phyloP scores from a whole-genome alignment of 2,113 vertebrate genomes.

The Pterocles orientalis region DNA sequence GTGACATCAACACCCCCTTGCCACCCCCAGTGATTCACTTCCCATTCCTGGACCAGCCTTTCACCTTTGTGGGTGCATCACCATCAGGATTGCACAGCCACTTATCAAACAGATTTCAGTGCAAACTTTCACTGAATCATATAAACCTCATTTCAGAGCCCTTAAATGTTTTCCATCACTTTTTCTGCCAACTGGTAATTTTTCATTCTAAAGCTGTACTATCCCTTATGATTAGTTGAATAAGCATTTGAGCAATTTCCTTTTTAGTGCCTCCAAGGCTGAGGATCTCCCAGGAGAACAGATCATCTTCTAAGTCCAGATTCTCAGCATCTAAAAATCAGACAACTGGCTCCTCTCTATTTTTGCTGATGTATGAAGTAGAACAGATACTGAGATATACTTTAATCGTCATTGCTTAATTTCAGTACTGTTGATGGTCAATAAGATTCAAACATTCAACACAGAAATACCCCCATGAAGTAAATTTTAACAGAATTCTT shows the following conservation, averaged over 20 bases:
- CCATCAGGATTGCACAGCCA: not conserved
- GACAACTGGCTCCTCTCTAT: not conserved
- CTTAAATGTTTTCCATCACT: not conserved
- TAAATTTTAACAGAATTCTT: not conserved
- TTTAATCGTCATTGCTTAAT: not conserved
- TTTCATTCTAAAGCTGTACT: constrained; percentile 1
- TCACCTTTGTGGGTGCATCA: not conserved
- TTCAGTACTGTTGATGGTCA: not conserved
- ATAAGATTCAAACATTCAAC: not conserved
- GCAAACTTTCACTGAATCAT: constrained; percentile 3
- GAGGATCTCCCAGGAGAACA: constrained; percentile 19
- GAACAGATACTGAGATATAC: not conserved
- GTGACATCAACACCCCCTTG: not conserved
- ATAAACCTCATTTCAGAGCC: not conserved
- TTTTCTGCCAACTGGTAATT: not conserved
- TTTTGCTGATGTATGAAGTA: not conserved
- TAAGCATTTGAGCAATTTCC: constrained; percentile 7
- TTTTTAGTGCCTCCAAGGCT: constrained; percentile 14
- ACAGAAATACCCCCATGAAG: not conserved
- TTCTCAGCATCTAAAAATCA: not conserved
- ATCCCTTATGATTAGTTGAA: not conserved
- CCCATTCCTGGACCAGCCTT: not conserved
- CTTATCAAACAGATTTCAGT: not conserved
- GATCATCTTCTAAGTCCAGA: constrained; percentile 6
- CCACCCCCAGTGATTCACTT: too few species aligned